Evolutionary conservation across 2,888 invertebrate species (phyloP), one percentile per base, ranked within the genome.

Genomic region (Linnaemya vulpina): DNA sequence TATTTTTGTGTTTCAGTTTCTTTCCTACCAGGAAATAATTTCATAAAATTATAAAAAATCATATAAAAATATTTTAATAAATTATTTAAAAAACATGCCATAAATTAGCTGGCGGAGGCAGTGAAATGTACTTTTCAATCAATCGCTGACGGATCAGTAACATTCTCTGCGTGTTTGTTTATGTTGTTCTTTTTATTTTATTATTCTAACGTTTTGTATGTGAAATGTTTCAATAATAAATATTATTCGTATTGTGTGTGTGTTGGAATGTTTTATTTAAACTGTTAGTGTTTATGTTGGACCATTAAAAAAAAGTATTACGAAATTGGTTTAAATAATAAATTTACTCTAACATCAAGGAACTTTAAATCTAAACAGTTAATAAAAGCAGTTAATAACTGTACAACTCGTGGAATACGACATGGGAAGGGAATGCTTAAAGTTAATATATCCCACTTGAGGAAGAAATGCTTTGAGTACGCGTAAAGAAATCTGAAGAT

Each of bases 51-150:
- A 49, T 35, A 25, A 38, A 51, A 49, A 17, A 49, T n/a, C n/a
- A n/a, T n/a, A n/a, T n/a, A 10, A 53, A 63, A 73, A 58, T 70
- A 75, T 70, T 71, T 65, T 58, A 70, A 71, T 74, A 77, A 76
- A 73, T 67, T 74, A 17, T 71, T 55, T 8, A 30, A 38, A 77
- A 68, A 46, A 63, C 15, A 60, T 38, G 1, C 13, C 38, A 40
- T 20, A 20, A 20, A 38, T 38, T 62, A 40, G 15, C 1, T 58
- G 9, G 13, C 5, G 53, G 22, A 53, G 53, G 22, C 25, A 11
- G 11, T 17, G 4, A 25, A 53, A 20, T 20, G 20, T 51, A 20
- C 20, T 53, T 53, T 25, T 25, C 53, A 7, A 25, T 30, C 58
- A 58, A 58, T n/a, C 25, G 30, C 30, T 30, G 25, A 58, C n/a